Evolutionary conservation across 2,888 invertebrate species (phyloP).

Genomic region (Hirtodrosophila cameraria): DNA sequence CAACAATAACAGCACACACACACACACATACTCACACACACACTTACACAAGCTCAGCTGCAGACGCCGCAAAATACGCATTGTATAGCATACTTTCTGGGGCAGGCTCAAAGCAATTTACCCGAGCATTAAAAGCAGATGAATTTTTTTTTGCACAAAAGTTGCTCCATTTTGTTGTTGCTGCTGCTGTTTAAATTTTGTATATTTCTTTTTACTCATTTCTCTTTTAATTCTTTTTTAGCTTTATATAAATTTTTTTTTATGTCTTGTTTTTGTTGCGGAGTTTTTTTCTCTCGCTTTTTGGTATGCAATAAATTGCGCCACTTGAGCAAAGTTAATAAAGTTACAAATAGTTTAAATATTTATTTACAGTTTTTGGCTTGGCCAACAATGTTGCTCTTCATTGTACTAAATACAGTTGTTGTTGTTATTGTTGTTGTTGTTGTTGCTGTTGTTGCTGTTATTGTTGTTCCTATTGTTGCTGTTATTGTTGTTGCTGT

Average conservation of each 20-base stretch:
- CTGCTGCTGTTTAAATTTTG: too few relatives aligned
- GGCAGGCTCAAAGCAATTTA: conserved; percentile 39
- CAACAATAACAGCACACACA: conserved; percentile 10
- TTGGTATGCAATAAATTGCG: conserved; percentile 75
- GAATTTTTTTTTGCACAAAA: conserved; percentile 35
- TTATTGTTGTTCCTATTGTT: conserved; percentile 5
- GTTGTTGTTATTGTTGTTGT: conserved; percentile 27
- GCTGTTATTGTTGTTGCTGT: conserved; percentile 13
- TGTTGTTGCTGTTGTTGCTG: conserved; percentile 13
- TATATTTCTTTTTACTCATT: too few relatives aligned
- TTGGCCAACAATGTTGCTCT: conserved; percentile 62
- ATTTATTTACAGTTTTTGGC: conserved; percentile 76
- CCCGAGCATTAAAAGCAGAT: conserved; percentile 51
- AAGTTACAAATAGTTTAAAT: conserved; percentile 79
- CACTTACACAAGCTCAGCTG: conserved; percentile 2
- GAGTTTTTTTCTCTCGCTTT: conserved; percentile 19
- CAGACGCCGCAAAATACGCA: conserved; percentile 37
- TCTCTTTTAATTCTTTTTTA: conserved; percentile 5
- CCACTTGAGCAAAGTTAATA: conserved; percentile 78
- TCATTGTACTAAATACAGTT: conserved; percentile 35
- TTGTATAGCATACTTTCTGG: conserved; percentile 15
- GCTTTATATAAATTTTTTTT: not conserved
- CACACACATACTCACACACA: conserved; percentile 3
- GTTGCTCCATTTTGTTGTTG: conserved; percentile 28
- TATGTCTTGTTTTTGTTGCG: not conserved